Conservation (phyloP, 1,140 invertebrate genomes). For the Antheraea mylitta region DNA sequence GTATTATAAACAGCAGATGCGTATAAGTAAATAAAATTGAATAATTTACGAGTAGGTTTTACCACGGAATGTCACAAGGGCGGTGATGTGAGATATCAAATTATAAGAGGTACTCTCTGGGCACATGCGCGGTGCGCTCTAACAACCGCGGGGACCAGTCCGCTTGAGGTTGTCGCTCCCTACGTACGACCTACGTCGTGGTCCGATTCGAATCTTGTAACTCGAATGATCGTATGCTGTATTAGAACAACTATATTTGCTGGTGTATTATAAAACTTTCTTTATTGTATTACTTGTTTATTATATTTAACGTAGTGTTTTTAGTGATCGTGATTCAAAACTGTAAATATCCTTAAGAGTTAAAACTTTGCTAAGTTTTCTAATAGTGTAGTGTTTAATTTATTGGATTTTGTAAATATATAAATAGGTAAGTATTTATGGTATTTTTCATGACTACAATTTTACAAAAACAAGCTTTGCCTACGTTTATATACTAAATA, state of each 20-base stretch:
- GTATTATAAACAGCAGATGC: slow-evolving; percentile 27
- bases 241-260: background rate
- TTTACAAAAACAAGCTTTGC: too few species aligned
- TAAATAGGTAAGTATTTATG: background rate
- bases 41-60: slow-evolving; percentile 66
- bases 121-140: slow-evolving; percentile 54
- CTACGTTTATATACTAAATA: too few species aligned
- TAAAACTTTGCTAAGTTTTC: background rate
- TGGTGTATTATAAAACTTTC: background rate
- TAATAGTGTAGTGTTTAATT: background rate
- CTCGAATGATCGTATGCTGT: slow-evolving; percentile 32
- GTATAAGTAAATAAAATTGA: slow-evolving; percentile 65
- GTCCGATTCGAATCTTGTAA: slow-evolving; percentile 42
- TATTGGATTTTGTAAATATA: background rate
- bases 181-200: slow-evolving; percentile 55
- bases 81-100: slow-evolving; percentile 73
- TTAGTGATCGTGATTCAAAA: background rate
- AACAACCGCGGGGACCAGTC: slow-evolving; percentile 54
- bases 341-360: background rate
- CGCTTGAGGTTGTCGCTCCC: slow-evolving; percentile 48
- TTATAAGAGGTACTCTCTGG: slow-evolving; percentile 58
- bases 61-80: slow-evolving; percentile 64
- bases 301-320: background rate
- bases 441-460: background rate
- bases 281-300: background rate